Base-by-base conservation (phyloP, 2,113 vertebrate genomes). In the Malurus elegans region DNA sequence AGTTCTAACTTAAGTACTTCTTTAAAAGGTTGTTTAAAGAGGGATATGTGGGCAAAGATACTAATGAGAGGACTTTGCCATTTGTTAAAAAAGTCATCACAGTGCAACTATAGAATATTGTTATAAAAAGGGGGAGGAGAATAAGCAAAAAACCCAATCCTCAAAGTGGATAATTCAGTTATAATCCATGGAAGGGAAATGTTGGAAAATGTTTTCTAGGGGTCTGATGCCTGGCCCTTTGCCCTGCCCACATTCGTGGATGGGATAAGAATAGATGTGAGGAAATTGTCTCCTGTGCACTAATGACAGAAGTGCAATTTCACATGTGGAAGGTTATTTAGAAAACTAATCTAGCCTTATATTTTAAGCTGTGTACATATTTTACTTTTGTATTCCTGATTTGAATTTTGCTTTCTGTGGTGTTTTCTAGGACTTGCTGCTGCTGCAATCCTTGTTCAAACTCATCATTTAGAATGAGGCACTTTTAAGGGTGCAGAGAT, bases 211-310 rank as follows among this genome's bases (percentile, higher is more conserved):
- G 14, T 32, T 10, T 69, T 67, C 32, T 21, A 16, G 26, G 25
- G 25, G 34, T 4, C 57, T 53, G 28, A 12, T 10, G 58, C 29
- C 24, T 12, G 38, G 29, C 38, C 25, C 28, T 38, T 45, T 23
- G 4, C 15, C 48, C 42, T 18, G 17, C 32, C 5, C 3, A 4
- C 12, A 2, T 16, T 10, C 62, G 9, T 14, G 40, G 24, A 23
- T 12, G 2, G 38, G 44, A 14, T 13, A 13, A 17, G 20, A 29
- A 34, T 0, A 3, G 18, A 28, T 10, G 8, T 1, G 4, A 29
- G 8, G 8, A 25, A 25, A 8, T 58, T 28, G 15, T 40, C 78
- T 65, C 29, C 38, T 23, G 38, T 14, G 25, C 21, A 24, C n/a
- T 60, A 10, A 40, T 12, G 13, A 13, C 1, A 32, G 15, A 78